phyloP scores from a whole-genome alignment of 1,140 invertebrate genomes.

The Cryptotermes secundus region DNA sequence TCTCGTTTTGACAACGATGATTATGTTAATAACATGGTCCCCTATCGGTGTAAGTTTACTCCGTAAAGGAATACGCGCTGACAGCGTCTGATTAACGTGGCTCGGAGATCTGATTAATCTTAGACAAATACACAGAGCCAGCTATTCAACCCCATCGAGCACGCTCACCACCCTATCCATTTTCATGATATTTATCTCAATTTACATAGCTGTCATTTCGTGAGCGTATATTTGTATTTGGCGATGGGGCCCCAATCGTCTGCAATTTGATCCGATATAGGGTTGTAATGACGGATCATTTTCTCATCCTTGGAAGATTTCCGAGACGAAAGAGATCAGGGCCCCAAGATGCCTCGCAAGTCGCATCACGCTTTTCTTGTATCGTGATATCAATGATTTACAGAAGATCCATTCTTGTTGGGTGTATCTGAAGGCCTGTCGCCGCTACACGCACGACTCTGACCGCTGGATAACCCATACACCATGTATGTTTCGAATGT shows the following conservation, averaged over 20 bases:
- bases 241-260: not conserved
- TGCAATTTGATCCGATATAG: slow-evolving; percentile 24
- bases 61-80: not conserved
- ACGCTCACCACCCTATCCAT: not conserved
- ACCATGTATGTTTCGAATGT: not conserved
- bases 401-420: not conserved
- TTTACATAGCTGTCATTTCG: slow-evolving; percentile 24
- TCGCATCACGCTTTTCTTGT: slow-evolving; percentile 21
- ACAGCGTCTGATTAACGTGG: slow-evolving; percentile 17
- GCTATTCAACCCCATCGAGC: not conserved
- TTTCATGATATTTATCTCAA: slow-evolving; percentile 27
- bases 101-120: not conserved
- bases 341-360: not conserved
- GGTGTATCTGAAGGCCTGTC: not conserved
- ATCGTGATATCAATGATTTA: slow-evolving; percentile 18
- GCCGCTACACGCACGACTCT: not conserved
- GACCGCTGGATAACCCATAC: not conserved
- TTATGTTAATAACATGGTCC: slow-evolving; percentile 19
- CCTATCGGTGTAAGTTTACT: not conserved
- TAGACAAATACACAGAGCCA: not conserved
- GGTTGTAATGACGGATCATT: slow-evolving; percentile 25
- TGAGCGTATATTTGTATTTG: slow-evolving; percentile 9
- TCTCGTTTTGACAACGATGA: slow-evolving; percentile 16
- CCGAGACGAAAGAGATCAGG: not conserved
- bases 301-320: slow-evolving; percentile 13